A percentile compares a stretch with the other conserved stretches of the same genome.
These are phyloP conservation scores for Otocyon megalotis DNA, from an alignment of 2,113 vertebrate species.

Conservation along the genomic window DNA sequence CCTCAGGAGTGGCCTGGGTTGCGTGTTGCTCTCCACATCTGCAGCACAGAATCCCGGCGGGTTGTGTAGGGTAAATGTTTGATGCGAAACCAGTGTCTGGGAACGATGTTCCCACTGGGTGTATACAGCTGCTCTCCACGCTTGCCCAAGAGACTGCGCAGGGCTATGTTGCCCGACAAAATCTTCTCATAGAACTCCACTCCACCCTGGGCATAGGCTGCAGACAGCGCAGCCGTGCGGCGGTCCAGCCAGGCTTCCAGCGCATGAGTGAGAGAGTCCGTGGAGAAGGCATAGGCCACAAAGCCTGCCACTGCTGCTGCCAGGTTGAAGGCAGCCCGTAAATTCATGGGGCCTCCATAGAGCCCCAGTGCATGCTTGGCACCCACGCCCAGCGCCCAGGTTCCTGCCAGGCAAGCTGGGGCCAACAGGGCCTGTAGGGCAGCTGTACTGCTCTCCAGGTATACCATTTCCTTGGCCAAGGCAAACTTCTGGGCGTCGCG, in stretches of 20 bases:
- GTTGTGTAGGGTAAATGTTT: constrained; percentile 94
- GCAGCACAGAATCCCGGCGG: constrained; percentile 90
- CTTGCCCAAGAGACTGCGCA: constrained; percentile 92
- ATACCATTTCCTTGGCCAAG: constrained; percentile 91
- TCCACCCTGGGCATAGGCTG: constrained; percentile 91
- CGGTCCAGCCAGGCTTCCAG: constrained; percentile 92
- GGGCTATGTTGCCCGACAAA: constrained; percentile 90
- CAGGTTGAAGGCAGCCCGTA: constrained; percentile 88
- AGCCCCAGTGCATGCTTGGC: constrained; percentile 92
- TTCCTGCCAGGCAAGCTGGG: constrained; percentile 90
- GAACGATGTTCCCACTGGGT: constrained; percentile 93
- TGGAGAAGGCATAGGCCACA: constrained; percentile 88
- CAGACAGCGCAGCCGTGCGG: constrained; percentile 89
- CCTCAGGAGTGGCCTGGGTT: constrained; percentile 65
- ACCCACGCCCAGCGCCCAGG: constrained; percentile 87
- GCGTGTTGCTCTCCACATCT: constrained; percentile 85
- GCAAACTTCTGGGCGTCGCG: constrained; percentile 93
- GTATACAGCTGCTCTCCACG: constrained; percentile 91
- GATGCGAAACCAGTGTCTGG: constrained; percentile 90
- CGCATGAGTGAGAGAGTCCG: constrained; percentile 89
- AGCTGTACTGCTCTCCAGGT: constrained; percentile 87
- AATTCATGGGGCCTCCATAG: constrained; percentile 84
- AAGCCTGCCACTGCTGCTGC: constrained; percentile 86
- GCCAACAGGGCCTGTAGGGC: constrained; percentile 88
- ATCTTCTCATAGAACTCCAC: constrained; percentile 97